phyloP scores from a whole-genome alignment of 2,113 vertebrate genomes.

The Manacus vitellinus region DNA sequence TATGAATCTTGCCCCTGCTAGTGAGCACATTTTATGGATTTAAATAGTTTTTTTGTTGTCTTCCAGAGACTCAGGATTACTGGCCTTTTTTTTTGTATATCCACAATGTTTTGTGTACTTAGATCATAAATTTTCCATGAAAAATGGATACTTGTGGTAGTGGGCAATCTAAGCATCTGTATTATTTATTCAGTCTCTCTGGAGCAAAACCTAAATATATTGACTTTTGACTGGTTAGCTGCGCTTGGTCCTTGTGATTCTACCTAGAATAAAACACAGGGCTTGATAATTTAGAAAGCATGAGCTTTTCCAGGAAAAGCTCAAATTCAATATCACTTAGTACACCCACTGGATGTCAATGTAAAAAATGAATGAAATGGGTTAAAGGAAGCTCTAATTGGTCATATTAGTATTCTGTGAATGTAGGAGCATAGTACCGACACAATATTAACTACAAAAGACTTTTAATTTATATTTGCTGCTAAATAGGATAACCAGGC shows the following conservation, averaged over 20 bases:
- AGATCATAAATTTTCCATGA: conserved; percentile 25
- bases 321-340: background rate
- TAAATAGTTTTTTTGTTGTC: background rate
- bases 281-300: background rate
- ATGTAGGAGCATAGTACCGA: background rate
- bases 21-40: background rate
- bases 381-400: background rate
- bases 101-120: background rate
- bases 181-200: conserved; percentile 27
- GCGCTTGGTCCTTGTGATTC: background rate
- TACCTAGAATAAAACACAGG: background rate
- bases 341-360: background rate
- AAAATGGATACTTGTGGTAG: conserved; percentile 8
- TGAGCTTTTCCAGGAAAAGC: background rate
- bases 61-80: background rate
- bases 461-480: background rate
- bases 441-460: background rate
- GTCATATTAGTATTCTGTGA: background rate
- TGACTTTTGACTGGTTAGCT: background rate
- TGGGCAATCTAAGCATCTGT: background rate
- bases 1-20: background rate
- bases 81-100: background rate
- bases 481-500: background rate
- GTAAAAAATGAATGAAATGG: background rate
- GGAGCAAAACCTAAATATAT: conserved; percentile 9